Evolutionary conservation across 2,113 vertebrate species (phyloP).

Genomic region (Acanthisitta chloris): DNA sequence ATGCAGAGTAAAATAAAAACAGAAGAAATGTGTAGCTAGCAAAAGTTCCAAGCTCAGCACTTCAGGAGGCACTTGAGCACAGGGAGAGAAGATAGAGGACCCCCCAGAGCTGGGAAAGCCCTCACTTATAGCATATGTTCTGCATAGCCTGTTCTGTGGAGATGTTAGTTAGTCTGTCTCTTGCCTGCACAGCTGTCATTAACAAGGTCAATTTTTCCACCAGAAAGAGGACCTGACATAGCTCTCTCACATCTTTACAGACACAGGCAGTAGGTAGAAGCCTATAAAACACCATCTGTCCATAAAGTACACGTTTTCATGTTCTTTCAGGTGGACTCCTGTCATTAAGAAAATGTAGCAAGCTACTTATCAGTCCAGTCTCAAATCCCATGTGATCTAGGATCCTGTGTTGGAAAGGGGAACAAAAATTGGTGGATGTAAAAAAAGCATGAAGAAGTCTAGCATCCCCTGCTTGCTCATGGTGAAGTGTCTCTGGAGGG

Average conservation of each 20-base stretch:
- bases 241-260: background rate
- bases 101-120: background rate
- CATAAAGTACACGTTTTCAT: background rate
- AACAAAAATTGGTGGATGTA: background rate
- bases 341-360: background rate
- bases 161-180: background rate
- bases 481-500: background rate
- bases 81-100: background rate
- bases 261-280: background rate
- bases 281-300: background rate
- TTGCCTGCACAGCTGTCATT: background rate
- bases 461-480: background rate
- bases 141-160: background rate
- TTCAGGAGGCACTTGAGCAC: background rate
- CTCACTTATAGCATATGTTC: background rate
- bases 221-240: background rate
- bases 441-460: background rate
- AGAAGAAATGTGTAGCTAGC: background rate
- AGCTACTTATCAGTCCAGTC: background rate
- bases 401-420: background rate
- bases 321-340: background rate
- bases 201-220: background rate
- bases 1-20: constrained; percentile 40
- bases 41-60: constrained; percentile 9
- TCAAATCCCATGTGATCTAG: background rate